Base-by-base conservation (phyloP, 1,140 invertebrate genomes). In the Pseudachorutes palmiensis region DNA sequence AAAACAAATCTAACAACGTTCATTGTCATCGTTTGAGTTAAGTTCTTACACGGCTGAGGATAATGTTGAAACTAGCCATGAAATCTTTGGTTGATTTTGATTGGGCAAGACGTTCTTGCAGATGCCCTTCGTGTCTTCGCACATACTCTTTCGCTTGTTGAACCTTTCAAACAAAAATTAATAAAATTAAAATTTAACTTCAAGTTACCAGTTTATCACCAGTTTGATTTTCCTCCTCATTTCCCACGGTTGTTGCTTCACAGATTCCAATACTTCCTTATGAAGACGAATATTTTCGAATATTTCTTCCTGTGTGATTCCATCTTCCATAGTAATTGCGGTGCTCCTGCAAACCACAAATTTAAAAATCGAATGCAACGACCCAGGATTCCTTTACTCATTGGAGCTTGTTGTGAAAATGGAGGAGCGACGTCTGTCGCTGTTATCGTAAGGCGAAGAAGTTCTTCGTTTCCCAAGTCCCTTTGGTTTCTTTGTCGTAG, bases 221-320 rank as follows among this genome's bases (percentile, higher is more conserved):
- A 94, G 81, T 76, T 88, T 87, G 5, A 95, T 79, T 78, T 96
- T 96, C 71, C 89, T 85, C 64, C 86, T 79, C 81, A 97, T 91
- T 32, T 85, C 84, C 86, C 93, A 92, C 1, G 93, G 90, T 75
- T 97, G 92, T 69, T 89, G 85, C 75, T 91, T 91, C 1, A 95
- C 87, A 30, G 87, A 90, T 63, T 87, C 86, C 48, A 97, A 81
- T 0, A 97, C 90, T 78, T 97, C 92, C 77, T 97, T 97, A 78
- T 97, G 93, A 26, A 95, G 78, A 70, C 89, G 86, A 57, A 98
- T 87, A 73, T 92, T 93, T 76, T 95, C 91, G 75, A 92, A 89
- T 64, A 97, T 90, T 78, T 91, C 87, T 72, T 94, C 90, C 75
- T 94, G 87, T 0, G 83, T 86, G 24, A 68, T 69, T 32, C 66